Evolutionary conservation across 1,140 invertebrate genomes (phyloP), one percentile per base, ranked within the genome.

Genomic region (Saccostrea echinata): DNA sequence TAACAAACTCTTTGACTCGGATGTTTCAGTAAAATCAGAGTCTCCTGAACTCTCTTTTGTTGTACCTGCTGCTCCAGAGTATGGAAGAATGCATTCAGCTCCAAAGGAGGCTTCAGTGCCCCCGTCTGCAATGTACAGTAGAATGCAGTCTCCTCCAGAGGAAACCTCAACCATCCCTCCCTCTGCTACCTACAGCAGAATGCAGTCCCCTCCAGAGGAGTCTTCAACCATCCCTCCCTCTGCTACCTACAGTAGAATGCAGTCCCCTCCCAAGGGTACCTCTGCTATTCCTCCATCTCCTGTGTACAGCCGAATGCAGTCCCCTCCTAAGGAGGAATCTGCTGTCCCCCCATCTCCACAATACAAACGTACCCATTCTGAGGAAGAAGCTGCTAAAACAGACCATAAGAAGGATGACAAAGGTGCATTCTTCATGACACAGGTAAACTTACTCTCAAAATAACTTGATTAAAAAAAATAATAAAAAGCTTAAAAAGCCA

Each of bases 361-460:
- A 35, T 24, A 83, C 76, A 64, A 35, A 24, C 43, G 9, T 83
- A 6, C 82, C 86, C n/a, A 57, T 61, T 9, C 76, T 83, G 52
- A 86, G 71, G 21, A 64, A 43, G 43, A 43, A 21, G 21, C 57
- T 30, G 24, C 68, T 30, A 27, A 30, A 27, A 2, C 27, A 76
- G 82, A 52, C 61, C 57, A n/a, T 30, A 80, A 81, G 33, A 51
- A 84, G 21, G 81, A 88, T 76, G 85, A 80, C 82, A 86, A 90
- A 57, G 90, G 88, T 76, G 89, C 93, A 16, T 94, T 94, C 91
- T 94, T 94, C 84, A 94, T 94, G 94, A 94, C 94, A 30, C 94
- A 94, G 92, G 92, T 94, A 87, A 21, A 85, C 16, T 21, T 18
- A 61, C 55, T 61, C n/a, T 21, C 18, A 61, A 21, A 21, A 21